These are phyloP conservation scores for Peromyscus polionotus DNA, from an alignment of 2,113 vertebrate species.

Conservation along the genomic window DNA sequence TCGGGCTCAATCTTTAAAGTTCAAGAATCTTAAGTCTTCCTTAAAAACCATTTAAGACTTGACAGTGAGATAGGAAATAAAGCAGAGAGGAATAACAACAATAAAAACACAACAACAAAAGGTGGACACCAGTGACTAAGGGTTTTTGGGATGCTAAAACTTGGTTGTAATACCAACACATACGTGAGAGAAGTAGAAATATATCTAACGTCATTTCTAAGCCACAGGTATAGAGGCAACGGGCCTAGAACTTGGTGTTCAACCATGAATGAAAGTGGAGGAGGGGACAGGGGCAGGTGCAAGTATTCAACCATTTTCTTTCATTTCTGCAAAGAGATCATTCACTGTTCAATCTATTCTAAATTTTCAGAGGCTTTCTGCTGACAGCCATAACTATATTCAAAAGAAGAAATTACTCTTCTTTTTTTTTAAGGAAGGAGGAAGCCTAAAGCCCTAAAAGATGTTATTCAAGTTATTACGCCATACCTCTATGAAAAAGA, in stretches of 20 bases:
- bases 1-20: background rate
- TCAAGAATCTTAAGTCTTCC: background rate
- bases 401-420: background rate
- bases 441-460: background rate
- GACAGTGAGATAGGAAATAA: background rate
- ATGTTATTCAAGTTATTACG: background rate
- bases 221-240: background rate
- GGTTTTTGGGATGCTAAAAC: constrained; percentile 37
- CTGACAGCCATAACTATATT: background rate
- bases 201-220: background rate
- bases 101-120: background rate
- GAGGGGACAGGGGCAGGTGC: background rate
- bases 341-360: background rate
- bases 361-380: background rate
- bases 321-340: background rate
- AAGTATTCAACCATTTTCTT: background rate
- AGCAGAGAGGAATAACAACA: background rate
- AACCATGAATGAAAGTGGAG: background rate
- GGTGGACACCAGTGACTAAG: background rate
- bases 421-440: background rate
- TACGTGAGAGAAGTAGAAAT: background rate
- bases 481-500: background rate
- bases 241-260: background rate
- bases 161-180: background rate
- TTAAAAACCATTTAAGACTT: background rate